A percentile compares a stretch with the other conserved stretches of the same genome.
Conservation (phyloP, 1,140 invertebrate species). For the Temnothorax longispinosus region DNA sequence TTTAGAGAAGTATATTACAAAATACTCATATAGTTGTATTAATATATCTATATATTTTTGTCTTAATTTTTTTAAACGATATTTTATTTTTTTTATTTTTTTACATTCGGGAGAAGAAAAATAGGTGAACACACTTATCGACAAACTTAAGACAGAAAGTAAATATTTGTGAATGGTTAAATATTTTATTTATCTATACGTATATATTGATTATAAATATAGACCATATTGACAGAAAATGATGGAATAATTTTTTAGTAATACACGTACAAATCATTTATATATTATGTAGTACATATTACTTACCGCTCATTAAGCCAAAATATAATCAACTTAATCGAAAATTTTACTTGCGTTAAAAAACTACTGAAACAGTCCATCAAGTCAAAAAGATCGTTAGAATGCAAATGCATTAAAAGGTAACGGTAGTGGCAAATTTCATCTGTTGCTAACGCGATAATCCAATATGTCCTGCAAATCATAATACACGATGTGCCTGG, state of each 20-base stretch:
- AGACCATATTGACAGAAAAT: not conserved
- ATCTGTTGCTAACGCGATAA: conserved; percentile 39
- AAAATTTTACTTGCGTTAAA: conserved; percentile 29
- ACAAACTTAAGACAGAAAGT: not conserved
- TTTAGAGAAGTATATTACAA: not conserved
- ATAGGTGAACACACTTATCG: not conserved
- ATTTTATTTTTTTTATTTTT: not conserved
- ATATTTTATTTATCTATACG: not conserved
- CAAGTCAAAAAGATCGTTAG: conserved; percentile 32
- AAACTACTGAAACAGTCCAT: conserved; percentile 53
- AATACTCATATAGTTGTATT: not conserved
- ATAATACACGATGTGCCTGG: conserved; percentile 16
- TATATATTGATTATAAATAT: not conserved
- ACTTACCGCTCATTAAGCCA: conserved; percentile 41
- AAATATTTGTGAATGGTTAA: not conserved
- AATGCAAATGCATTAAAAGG: conserved; percentile 22
- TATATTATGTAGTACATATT: not conserved
- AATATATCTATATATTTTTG: not conserved
- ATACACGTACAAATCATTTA: not conserved
- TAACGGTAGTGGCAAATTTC: conserved; percentile 42
- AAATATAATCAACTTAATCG: conserved; percentile 40
- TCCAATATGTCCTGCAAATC: conserved; percentile 46
- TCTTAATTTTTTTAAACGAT: not conserved
- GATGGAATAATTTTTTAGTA: not conserved
- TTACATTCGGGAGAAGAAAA: not conserved